These are phyloP conservation scores for Saccostrea echinata DNA, from an alignment of 1,140 invertebrate genomes.

Conservation along the genomic window DNA sequence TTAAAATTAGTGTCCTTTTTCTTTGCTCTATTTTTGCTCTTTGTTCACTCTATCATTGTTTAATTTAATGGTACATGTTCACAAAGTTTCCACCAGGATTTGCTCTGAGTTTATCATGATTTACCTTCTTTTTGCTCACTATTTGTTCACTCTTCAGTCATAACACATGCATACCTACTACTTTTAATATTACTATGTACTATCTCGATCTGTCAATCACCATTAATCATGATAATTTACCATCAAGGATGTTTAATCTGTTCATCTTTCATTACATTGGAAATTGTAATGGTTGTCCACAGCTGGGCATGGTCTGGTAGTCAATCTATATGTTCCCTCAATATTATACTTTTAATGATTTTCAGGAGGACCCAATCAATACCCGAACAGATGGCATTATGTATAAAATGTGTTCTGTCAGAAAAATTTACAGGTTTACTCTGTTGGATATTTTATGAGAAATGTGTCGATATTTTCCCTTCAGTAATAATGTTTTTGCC, in stretches of 20 bases:
- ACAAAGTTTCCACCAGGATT: too few species aligned
- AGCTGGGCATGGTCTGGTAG: background rate
- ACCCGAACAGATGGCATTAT: background rate
- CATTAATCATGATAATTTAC: background rate
- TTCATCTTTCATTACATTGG: background rate
- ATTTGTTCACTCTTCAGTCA: too few species aligned
- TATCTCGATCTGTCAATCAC: too few species aligned
- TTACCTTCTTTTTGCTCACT: too few species aligned
- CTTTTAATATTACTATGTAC: too few species aligned
- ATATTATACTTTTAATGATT: slow-evolving; percentile 11
- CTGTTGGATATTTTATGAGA: background rate
- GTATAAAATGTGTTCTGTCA: background rate
- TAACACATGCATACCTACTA: too few species aligned
- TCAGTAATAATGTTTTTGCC: background rate
- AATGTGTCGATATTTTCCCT: background rate
- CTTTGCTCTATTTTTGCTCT: too few species aligned
- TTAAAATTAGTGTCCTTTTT: too few species aligned
- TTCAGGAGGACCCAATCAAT: background rate
- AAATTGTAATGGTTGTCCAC: background rate
- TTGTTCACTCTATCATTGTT: too few species aligned
- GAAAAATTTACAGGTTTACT: background rate
- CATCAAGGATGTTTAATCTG: background rate
- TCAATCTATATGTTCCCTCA: background rate
- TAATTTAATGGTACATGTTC: too few species aligned
- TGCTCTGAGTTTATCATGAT: too few species aligned